Evolutionary conservation across 2,888 invertebrate species (phyloP), one percentile per base, ranked within the genome.

Genomic region (Morpho helenor): DNA sequence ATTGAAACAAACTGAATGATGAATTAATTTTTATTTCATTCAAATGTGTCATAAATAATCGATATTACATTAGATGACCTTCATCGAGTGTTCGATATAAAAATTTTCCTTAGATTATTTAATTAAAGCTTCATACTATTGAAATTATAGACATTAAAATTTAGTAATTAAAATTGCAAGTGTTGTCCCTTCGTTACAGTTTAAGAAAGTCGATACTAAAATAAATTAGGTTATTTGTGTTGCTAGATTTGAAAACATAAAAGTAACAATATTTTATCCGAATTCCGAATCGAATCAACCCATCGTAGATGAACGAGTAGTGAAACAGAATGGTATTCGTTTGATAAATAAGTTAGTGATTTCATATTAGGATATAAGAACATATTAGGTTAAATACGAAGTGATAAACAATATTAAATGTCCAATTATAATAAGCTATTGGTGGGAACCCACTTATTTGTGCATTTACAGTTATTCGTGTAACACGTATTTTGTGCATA

Each of bases 401-500:
- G 72, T 72, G 68, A 63, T 67, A 69, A 64, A 61, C 57, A 60
- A 65, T 56, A 66, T 66, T 68, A 65, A 65, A 69, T 70, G 68
- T 69, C 63, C 64, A 68, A 68, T 63, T 68, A 70, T 66, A 63
- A 57, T 68, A 69, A 66, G 64, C 63, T 69, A 58, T 65, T 69
- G 68, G 70, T 68, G 71, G 73, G 70, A 73, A 71, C 82, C 76
- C 70, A 79, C 78, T 76, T 82, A 84, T 82, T 88, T 80, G 84
- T 87, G 82, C 79, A 83, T 90, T 89, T 90, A 90, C 90, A 90
- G 90, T 90, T 90, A 90, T 79, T 82, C 87, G 84, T 82, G 87
- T 88, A 89, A 89, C 89, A 90, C 89, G 88, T 89, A 90, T 90
- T 88, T 90, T 89, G 90, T 90, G 89, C 87, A 90, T 88, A 87